Conservation (phyloP, 2,113 vertebrate species). For the Heliornis fulica region DNA sequence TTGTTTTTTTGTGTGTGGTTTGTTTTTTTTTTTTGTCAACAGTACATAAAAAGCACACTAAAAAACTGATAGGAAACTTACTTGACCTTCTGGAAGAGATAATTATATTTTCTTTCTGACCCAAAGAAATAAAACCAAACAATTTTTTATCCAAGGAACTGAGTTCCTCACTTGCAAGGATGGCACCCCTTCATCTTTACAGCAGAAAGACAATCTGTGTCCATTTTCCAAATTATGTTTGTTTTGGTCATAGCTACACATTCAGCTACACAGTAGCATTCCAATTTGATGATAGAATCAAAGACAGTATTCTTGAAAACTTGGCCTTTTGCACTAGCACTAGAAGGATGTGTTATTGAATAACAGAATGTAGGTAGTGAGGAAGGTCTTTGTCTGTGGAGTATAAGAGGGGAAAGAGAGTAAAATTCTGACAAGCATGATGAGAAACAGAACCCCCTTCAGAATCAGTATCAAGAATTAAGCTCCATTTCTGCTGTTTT, state of each 20-base stretch:
- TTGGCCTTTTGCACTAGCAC: background rate
- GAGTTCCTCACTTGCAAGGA: background rate
- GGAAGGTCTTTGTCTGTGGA: background rate
- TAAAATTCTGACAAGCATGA: background rate
- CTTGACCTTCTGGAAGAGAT: background rate
- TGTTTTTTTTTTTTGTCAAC: background rate
- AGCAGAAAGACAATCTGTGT: background rate
- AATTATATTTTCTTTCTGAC: background rate
- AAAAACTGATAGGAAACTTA: background rate
- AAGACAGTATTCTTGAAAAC: background rate
- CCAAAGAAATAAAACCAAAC: background rate
- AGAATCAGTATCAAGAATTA: background rate
- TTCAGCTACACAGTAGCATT: background rate
- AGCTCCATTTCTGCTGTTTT: fast-evolving
- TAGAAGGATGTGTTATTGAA: background rate
- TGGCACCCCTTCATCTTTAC: background rate
- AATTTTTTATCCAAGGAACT: background rate
- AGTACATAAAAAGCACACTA: background rate
- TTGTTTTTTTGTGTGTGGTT: no score
- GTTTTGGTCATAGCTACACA: background rate
- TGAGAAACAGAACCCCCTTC: background rate
- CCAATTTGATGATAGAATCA: background rate
- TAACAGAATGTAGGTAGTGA: background rate
- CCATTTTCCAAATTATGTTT: background rate
- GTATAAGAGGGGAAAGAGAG: background rate